These are phyloP conservation scores for Marcusenius ussheri DNA, from an alignment of 2,113 vertebrate genomes.

Conservation along the genomic window DNA sequence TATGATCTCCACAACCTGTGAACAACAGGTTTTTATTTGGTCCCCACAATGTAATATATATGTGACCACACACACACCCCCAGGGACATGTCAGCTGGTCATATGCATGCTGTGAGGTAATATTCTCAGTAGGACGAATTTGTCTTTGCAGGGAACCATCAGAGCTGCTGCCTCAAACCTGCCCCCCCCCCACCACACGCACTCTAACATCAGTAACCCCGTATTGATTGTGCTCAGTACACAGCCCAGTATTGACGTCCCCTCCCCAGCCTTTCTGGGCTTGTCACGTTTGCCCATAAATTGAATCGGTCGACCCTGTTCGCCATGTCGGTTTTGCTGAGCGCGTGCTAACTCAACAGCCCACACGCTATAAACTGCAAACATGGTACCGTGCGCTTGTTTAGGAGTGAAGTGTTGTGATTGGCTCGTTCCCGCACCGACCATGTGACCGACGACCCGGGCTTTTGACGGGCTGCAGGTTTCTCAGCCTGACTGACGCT, in stretches of 20 bases:
- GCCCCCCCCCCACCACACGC: not conserved
- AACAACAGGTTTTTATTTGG: not conserved
- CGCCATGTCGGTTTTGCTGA: not conserved
- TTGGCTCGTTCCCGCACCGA: not conserved
- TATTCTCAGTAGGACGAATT: not conserved
- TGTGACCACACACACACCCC: not conserved
- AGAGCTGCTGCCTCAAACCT: not conserved
- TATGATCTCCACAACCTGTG: not conserved
- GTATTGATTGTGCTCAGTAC: not conserved
- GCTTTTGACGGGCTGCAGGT: not conserved
- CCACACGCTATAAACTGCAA: not conserved
- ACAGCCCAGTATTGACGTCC: slow-evolving; percentile 4
- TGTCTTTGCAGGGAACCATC: not conserved
- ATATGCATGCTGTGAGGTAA: not conserved
- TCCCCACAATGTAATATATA: not conserved
- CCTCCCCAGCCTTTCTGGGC: not conserved
- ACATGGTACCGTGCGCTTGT: not conserved
- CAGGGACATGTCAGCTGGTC: not conserved
- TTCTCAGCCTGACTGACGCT: not conserved
- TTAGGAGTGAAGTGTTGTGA: not conserved
- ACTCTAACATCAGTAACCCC: not conserved
- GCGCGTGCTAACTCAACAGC: not conserved
- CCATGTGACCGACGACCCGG: not conserved
- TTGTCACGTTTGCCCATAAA: not conserved
- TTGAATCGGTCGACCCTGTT: not conserved